phyloP scores from a whole-genome alignment of 2,888 invertebrate species.

The Eurytoma californica region DNA sequence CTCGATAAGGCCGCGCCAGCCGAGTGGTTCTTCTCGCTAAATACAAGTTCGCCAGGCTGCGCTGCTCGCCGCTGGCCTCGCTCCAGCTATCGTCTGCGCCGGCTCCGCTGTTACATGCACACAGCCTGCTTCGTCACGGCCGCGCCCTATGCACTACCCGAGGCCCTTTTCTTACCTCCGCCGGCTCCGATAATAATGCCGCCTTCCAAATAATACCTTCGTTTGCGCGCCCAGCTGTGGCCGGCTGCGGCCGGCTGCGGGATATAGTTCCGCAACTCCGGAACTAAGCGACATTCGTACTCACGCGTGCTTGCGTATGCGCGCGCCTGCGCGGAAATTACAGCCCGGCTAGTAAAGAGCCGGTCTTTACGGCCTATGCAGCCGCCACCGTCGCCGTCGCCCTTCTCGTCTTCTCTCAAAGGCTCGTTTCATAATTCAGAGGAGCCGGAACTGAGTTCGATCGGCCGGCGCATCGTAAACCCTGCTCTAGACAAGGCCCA shows the following conservation, averaged over 20 bases:
- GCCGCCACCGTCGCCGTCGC: slow-evolving; percentile 24
- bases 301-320: background rate
- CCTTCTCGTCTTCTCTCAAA: slow-evolving; percentile 3
- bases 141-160: too few species aligned
- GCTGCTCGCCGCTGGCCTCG: background rate
- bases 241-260: slow-evolving; percentile 23
- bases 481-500: slow-evolving; percentile 2
- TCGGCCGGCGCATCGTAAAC: slow-evolving; percentile 49
- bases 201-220: slow-evolving; percentile 13
- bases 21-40: slow-evolving; percentile 40
- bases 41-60: slow-evolving; percentile 37
- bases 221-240: background rate
- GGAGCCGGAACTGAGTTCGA: slow-evolving; percentile 37
- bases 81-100: background rate
- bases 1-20: background rate
- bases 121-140: background rate
- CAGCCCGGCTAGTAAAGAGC: slow-evolving; percentile 52
- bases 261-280: slow-evolving; percentile 29
- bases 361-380: slow-evolving; percentile 60
- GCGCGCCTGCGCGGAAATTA: background rate
- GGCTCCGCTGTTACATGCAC: background rate
- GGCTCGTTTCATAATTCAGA: slow-evolving; percentile 54
- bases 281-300: slow-evolving; percentile 15
- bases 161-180: too few species aligned
- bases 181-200: too few species aligned